A percentile compares a stretch with the other conserved stretches of the same genome.
Evolutionary conservation across 1,140 invertebrate species (phyloP).

Genomic region (Drosophila pandora): DNA sequence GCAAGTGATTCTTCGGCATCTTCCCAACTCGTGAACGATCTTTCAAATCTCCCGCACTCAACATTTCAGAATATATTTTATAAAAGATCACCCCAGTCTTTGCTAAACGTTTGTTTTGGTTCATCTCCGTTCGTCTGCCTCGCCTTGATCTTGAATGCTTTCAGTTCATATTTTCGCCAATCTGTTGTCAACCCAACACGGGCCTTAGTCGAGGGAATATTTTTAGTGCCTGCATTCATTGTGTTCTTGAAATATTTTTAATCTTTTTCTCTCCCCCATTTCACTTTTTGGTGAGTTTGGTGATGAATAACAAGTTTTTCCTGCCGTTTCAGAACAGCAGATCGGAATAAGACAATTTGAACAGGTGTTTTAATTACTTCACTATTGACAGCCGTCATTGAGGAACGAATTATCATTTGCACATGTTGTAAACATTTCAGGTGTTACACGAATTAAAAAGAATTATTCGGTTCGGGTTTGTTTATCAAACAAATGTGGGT

Average conservation of each 20-base stretch:
- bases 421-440: slow-evolving; percentile 7
- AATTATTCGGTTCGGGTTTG: not conserved
- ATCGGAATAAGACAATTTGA: slow-evolving; percentile 8
- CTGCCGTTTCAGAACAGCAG: slow-evolving; percentile 8
- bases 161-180: slow-evolving; percentile 45
- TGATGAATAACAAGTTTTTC: slow-evolving; percentile 4
- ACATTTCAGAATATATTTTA: not conserved
- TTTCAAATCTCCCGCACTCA: slow-evolving; percentile 29
- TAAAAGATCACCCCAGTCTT: slow-evolving; percentile 45
- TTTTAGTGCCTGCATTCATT: slow-evolving; percentile 63
- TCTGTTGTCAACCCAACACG: slow-evolving; percentile 69
- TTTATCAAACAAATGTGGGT: slow-evolving; percentile 8
- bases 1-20: slow-evolving; percentile 24
- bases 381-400: slow-evolving; percentile 9
- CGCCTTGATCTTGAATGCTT: slow-evolving; percentile 76
- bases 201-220: slow-evolving; percentile 55
- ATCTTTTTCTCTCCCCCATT: not conserved
- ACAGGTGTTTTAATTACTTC: slow-evolving; percentile 28
- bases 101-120: slow-evolving; percentile 62
- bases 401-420: slow-evolving; percentile 5
- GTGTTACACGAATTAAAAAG: slow-evolving; percentile 9
- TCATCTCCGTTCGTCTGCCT: slow-evolving; percentile 36
- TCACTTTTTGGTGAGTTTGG: not conserved
- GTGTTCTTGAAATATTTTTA: slow-evolving; percentile 36
- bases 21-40: slow-evolving; percentile 24